Percentiles rank a stretch among this genome's conserved stretches.
phyloP scores from a whole-genome alignment of 2,888 invertebrate species.

The Cosmorhoe ocellata region DNA sequence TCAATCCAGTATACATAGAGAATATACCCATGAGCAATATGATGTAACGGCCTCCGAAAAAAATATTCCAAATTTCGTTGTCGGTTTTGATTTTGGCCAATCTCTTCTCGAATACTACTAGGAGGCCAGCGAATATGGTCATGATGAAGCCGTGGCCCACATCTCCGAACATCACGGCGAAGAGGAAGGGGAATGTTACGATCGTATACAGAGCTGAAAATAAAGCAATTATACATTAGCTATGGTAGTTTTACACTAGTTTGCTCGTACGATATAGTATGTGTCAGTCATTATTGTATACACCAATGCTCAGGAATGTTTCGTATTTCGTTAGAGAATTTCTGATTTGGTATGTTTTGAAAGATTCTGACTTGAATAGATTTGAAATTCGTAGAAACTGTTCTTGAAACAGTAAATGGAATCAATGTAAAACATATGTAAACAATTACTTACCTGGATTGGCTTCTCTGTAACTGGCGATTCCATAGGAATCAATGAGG shows the following conservation, averaged over 20 bases:
- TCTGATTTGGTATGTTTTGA: too few species aligned
- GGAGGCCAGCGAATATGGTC: slow-evolving; percentile 84
- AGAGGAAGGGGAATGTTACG: slow-evolving; percentile 89
- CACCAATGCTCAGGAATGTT: too few species aligned
- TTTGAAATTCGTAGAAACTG: too few species aligned
- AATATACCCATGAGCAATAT: slow-evolving; percentile 88
- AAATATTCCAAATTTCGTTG: slow-evolving; percentile 87
- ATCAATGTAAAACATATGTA: too few species aligned
- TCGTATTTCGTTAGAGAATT: too few species aligned
- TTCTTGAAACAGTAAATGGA: too few species aligned
- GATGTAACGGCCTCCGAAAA: slow-evolving; percentile 88
- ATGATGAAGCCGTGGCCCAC: slow-evolving; percentile 87
- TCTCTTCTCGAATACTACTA: slow-evolving; percentile 84
- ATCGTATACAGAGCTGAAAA: slow-evolving; percentile 86
- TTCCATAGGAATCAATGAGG: slow-evolving; percentile 94
- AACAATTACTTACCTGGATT: slow-evolving; percentile 89
- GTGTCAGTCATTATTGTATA: too few species aligned
- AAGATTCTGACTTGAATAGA: too few species aligned
- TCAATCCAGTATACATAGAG: slow-evolving; percentile 88
- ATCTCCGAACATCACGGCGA: slow-evolving; percentile 91
- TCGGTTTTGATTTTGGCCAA: slow-evolving; percentile 75
- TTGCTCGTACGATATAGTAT: too few species aligned
- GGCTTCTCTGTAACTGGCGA: slow-evolving; percentile 92
- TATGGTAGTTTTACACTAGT: too few species aligned
- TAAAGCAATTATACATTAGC: neutral